Percentiles rank a stretch among this genome's conserved stretches.
phyloP scores from a whole-genome alignment of 2,113 vertebrate species.

The Genyomyrus donnyi region DNA sequence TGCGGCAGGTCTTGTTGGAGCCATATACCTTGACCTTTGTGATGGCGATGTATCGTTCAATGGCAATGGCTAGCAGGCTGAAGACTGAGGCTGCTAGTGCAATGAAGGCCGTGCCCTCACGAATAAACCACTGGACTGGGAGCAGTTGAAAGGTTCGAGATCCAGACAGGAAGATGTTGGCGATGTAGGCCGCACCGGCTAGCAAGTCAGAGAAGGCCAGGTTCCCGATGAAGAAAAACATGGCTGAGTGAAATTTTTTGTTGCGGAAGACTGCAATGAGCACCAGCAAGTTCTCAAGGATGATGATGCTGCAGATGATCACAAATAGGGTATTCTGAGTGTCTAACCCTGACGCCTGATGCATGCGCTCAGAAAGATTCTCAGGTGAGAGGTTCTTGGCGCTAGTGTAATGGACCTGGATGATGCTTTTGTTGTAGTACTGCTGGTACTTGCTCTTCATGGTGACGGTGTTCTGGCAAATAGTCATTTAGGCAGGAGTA shows the following conservation, averaged over 20 bases:
- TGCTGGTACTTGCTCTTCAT: conserved; percentile 80
- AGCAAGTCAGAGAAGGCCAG: conserved; percentile 85
- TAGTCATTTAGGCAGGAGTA: conserved; percentile 47
- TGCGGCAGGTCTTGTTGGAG: conserved; percentile 76
- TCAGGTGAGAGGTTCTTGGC: conserved; percentile 61
- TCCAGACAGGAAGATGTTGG: conserved; percentile 80
- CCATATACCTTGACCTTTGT: conserved; percentile 83
- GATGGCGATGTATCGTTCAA: conserved; percentile 87
- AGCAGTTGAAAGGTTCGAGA: conserved; percentile 63
- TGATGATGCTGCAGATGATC: conserved; percentile 76
- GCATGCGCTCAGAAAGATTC: conserved; percentile 9
- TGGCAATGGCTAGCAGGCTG: conserved; percentile 88
- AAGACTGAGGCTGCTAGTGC: conserved; percentile 85
- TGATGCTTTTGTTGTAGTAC: conserved; percentile 72
- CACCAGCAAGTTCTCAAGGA: conserved; percentile 86
- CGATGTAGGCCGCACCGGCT: conserved; percentile 81
- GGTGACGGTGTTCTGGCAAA: conserved; percentile 43
- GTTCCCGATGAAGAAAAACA: conserved; percentile 95
- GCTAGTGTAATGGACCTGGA: conserved; percentile 69
- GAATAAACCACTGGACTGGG: conserved; percentile 85
- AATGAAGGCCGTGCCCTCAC: conserved; percentile 88
- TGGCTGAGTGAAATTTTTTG: conserved; percentile 88
- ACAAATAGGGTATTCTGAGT: conserved; percentile 63
- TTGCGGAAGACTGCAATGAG: conserved; percentile 80
- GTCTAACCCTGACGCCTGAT: conserved; percentile 20